Percentiles rank a stretch among this genome's conserved stretches.
Evolutionary conservation across 23 tunicate genomes (phyloP).

Genomic region (Corella eumyota): DNA sequence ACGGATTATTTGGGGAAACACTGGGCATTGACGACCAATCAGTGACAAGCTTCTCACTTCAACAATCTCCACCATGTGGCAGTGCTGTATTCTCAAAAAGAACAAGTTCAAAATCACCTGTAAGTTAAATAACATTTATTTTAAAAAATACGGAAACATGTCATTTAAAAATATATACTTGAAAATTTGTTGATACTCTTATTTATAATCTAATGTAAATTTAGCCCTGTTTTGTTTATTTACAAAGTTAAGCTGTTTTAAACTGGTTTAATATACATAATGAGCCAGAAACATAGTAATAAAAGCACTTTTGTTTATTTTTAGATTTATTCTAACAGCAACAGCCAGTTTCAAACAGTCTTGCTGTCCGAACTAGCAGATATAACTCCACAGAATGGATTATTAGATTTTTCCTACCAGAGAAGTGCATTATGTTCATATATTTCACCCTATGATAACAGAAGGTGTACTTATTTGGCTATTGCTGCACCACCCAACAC

Average conservation of each 20-base stretch:
- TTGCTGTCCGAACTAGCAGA: conserved; percentile 71
- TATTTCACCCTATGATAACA: conserved; percentile 30
- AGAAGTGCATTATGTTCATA: conserved; percentile 22
- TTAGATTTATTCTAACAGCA: too few species aligned
- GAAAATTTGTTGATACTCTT: too few species aligned
- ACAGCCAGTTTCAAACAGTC: conserved; percentile 32
- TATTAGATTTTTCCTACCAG: not conserved
- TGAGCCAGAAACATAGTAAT: too few species aligned
- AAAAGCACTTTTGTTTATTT: too few species aligned
- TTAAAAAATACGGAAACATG: too few species aligned
- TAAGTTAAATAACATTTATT: too few species aligned
- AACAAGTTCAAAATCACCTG: conserved; percentile 29
- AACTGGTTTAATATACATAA: too few species aligned
- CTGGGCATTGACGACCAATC: conserved; percentile 39
- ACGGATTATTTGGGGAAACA: conserved; percentile 83
- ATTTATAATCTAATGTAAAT: too few species aligned
- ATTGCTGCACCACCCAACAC: too few species aligned
- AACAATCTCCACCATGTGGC: conserved; percentile 44
- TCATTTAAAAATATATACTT: too few species aligned
- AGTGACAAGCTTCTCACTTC: conserved; percentile 13
- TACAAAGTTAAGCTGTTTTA: too few species aligned
- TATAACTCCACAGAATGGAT: conserved; percentile 3
- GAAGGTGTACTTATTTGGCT: conserved; percentile 32
- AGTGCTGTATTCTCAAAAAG: conserved; percentile 1
- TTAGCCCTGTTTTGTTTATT: too few species aligned